These are phyloP conservation scores for Folsomia manolachei DNA, from an alignment of 2,888 invertebrate genomes.

Conservation along the genomic window DNA sequence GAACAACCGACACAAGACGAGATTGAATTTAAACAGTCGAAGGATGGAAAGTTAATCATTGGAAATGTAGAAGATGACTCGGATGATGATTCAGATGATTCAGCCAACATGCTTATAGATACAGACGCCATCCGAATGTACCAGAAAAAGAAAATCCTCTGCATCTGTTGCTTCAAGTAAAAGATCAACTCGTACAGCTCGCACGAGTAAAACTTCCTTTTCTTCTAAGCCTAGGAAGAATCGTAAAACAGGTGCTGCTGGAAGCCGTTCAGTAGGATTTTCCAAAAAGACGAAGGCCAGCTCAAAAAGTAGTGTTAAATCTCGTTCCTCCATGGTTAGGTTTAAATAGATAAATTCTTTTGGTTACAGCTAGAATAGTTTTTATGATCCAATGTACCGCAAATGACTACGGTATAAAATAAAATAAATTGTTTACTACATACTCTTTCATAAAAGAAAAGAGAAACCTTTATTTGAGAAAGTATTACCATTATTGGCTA, in stretches of 20 bases:
- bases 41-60: constrained; percentile 48
- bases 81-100: constrained; percentile 23
- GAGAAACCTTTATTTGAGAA: too few relatives aligned
- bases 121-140: constrained; percentile 1
- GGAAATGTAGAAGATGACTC: constrained; percentile 30
- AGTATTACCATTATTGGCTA: too few relatives aligned
- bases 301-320: constrained; percentile 1
- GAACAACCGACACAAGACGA: constrained; percentile 33
- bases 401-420: too few relatives aligned
- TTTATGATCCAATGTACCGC: too few relatives aligned
- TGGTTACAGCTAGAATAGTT: too few relatives aligned
- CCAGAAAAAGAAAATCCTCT: constrained; percentile 10
- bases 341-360: constrained; percentile 6
- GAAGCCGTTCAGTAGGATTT: not conserved
- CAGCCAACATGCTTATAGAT: constrained; percentile 11
- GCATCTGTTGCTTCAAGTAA: constrained; percentile 26
- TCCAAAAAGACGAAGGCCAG: not conserved
- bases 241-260: constrained; percentile 18
- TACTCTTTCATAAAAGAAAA: too few relatives aligned
- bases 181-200: constrained; percentile 19
- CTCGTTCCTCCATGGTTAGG: not conserved
- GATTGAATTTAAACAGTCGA: constrained; percentile 40
- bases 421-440: too few relatives aligned
- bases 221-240: constrained; percentile 8
- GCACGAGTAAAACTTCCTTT: constrained; percentile 19